phyloP scores from a whole-genome alignment of 2,888 invertebrate species.

The Nomada fucata region DNA sequence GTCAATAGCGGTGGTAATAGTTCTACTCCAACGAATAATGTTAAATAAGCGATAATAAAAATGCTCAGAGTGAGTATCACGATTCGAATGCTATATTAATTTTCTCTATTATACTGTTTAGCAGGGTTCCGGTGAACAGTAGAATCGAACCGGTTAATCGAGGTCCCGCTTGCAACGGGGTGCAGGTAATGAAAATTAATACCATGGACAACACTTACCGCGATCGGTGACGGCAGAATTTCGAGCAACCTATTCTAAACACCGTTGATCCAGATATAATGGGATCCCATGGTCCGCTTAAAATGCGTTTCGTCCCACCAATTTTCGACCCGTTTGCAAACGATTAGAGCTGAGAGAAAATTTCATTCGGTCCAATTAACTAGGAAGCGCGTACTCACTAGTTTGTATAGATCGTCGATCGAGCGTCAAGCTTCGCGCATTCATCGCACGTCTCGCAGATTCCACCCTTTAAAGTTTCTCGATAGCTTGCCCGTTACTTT shows the following conservation, averaged over 20 bases:
- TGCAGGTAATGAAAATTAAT: no score
- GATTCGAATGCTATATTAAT: no score
- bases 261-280: neutral
- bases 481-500: neutral
- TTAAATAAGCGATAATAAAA: no score
- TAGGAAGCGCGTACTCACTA: neutral
- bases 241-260: neutral
- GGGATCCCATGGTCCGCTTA: neutral
- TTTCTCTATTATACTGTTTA: no score
- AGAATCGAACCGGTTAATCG: no score
- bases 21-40: no score
- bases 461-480: neutral
- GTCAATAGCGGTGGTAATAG: no score
- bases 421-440: no score
- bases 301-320: conserved; percentile 22
- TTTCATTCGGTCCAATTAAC: conserved; percentile 30
- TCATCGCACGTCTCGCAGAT: neutral
- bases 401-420: conserved; percentile 4
- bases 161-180: no score
- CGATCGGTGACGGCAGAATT: neutral
- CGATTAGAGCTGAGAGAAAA: conserved; percentile 20
- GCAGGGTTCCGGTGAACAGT: no score
- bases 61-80: no score
- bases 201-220: neutral
- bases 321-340: conserved; percentile 14